A percentile compares a stretch with the other conserved stretches of the same genome.
Evolutionary conservation across 2,888 invertebrate genomes (phyloP).

Genomic region (Syrphus vitripennis): DNA sequence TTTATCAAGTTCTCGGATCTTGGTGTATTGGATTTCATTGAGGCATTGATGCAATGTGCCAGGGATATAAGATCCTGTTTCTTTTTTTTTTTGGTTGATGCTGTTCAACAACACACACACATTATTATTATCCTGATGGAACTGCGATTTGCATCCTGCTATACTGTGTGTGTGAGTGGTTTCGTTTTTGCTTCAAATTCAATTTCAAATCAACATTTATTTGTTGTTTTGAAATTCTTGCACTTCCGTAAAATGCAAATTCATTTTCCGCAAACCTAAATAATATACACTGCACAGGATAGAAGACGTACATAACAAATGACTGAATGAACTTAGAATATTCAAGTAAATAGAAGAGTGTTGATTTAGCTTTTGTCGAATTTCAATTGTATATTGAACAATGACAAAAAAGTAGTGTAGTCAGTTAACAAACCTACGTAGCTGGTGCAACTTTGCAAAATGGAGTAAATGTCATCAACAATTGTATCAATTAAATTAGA

Average conservation of each 20-base stretch:
- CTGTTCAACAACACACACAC: not conserved
- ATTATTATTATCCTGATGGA: not conserved
- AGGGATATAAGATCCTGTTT: not conserved
- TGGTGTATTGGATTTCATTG: not conserved
- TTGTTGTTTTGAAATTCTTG: constrained; percentile 60
- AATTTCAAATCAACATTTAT: constrained; percentile 61
- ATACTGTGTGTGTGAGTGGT: constrained; percentile 13
- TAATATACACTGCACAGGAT: not conserved
- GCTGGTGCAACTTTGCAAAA: not conserved
- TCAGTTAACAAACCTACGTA: not conserved
- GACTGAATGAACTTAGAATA: constrained; percentile 8
- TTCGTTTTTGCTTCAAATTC: constrained; percentile 52
- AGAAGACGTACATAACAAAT: not conserved
- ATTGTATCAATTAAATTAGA: constrained; percentile 6
- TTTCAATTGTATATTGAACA: constrained; percentile 43
- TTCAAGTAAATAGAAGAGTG: constrained; percentile 9
- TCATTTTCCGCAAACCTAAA: constrained; percentile 28
- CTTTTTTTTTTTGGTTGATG: not conserved
- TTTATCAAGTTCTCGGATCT: constrained; percentile 41
- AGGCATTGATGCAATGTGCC: not conserved
- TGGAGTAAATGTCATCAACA: constrained; percentile 3
- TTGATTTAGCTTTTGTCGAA: constrained; percentile 40
- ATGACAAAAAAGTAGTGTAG: constrained; percentile 5
- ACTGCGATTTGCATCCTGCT: constrained; percentile 35
- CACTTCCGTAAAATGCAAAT: constrained; percentile 64